Evolutionary conservation across 1,140 invertebrate genomes (phyloP), one percentile per base, ranked within the genome.

Genomic region (Plodia interpunctella): DNA sequence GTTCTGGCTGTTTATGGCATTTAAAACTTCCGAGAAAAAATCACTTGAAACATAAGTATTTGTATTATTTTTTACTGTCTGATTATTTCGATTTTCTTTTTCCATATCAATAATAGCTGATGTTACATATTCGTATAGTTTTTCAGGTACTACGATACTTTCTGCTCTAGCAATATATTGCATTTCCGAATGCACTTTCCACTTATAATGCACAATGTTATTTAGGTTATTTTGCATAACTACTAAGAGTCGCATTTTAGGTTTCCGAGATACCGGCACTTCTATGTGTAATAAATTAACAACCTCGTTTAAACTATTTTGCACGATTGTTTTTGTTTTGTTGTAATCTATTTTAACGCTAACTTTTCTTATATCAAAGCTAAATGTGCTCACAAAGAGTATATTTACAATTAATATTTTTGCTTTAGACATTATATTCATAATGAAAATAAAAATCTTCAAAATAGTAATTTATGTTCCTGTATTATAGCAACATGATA

Each of bases 1-100:
- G 10, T 32, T 32, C 10, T 32, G 30, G 10, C 35, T 50, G 19
- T 61, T 61, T 50, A 59, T 50, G 50, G 57, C 52, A 28, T 60
- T 32, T 0, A n/a, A 9, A 4, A 56, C 18, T 30, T 53, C 58
- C 10, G 38, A 49, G 9, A 20, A 19, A 20, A 51, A 11, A 51
- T 51, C 18, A 32, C 30, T 32, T 32, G 30, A 8, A 9, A 1
- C 30, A 32, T 44, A 4, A 44, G 5, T 44, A 17, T n/a, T 44
- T 44, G 6, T 15, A 3, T 44, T 15, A 15, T 15, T 15, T 44
- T 0, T 44, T 44, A 1, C 15, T 15, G 5, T 17, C 8, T 44
- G 2, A 17, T 44, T 15, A 44, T 1, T 32, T 32, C 1, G 6
- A 9, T 15, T 44, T 15, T 44, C 38, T 44, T 44, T 5, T 4